Conservation (phyloP, 2,888 invertebrate species). For the Trichopoda pennipes region DNA sequence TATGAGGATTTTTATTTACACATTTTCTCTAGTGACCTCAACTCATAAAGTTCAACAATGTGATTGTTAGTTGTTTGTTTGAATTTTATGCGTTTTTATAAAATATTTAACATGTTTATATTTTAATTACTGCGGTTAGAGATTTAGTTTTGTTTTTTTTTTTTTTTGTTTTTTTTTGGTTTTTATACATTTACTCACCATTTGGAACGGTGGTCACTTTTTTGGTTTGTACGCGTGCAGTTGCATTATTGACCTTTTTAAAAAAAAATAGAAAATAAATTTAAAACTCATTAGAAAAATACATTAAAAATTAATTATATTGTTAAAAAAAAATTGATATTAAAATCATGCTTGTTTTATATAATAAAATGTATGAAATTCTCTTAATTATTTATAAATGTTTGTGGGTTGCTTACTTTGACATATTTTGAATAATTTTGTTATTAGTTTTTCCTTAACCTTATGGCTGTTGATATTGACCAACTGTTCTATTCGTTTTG, state of each 20-base stretch:
- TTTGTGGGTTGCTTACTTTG: slow-evolving; percentile 44
- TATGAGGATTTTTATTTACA: background rate
- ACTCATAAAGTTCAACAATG: background rate
- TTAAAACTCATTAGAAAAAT: slow-evolving; percentile 29
- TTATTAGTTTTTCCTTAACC: background rate
- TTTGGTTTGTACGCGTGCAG: slow-evolving; percentile 98
- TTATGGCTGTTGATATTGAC: background rate
- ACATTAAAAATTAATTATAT: background rate
- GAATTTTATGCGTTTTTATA: slow-evolving; percentile 9
- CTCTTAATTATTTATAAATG: slow-evolving; percentile 39
- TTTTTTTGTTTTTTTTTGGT: no score
- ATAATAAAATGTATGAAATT: slow-evolving; percentile 56
- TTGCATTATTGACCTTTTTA: slow-evolving; percentile 98
- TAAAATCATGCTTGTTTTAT: background rate
- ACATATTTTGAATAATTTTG: slow-evolving; percentile 39
- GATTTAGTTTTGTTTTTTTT: slow-evolving; percentile 35
- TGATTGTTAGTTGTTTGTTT: background rate
- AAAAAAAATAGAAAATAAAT: slow-evolving; percentile 41
- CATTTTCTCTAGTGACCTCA: background rate
- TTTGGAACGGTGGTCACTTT: slow-evolving; percentile 95
- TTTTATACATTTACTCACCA: slow-evolving; percentile 84
- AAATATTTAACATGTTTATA: slow-evolving; percentile 1
- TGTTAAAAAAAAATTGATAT: background rate
- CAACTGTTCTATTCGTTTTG: slow-evolving; percentile 11
- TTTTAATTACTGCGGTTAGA: slow-evolving; percentile 39